Conservation (phyloP, 2,113 vertebrate genomes). For the Calidris pygmaea region DNA sequence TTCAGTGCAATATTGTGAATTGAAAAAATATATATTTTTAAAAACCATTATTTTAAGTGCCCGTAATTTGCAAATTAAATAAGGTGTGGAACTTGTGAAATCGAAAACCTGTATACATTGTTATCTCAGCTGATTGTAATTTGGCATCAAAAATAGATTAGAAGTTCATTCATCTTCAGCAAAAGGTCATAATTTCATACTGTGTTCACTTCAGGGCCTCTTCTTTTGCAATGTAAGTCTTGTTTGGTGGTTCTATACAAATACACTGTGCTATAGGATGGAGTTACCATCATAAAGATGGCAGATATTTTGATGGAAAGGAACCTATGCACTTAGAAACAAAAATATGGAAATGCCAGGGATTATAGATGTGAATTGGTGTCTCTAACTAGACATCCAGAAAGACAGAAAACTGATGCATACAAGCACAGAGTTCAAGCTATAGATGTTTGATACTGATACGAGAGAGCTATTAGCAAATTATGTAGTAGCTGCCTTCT, state of each 20-base stretch:
- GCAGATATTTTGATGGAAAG: not conserved
- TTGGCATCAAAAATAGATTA: not conserved
- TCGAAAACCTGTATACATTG: not conserved
- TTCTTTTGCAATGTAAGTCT: not conserved
- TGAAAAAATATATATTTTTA: not conserved
- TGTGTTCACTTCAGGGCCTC: not conserved
- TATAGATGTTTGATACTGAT: not conserved
- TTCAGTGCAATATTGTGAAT: not conserved
- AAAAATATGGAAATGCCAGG: not conserved
- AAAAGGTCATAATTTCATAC: not conserved
- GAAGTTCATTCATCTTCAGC: not conserved
- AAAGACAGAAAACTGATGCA: not conserved
- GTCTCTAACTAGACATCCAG: not conserved
- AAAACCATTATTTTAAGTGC: not conserved
- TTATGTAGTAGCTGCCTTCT: not conserved
- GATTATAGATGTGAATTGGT: rapidly evolving
- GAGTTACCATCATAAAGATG: not conserved
- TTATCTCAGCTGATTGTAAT: not conserved
- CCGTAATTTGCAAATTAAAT: not conserved
- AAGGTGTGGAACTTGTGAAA: not conserved
- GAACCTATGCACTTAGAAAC: not conserved
- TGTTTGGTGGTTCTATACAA: not conserved
- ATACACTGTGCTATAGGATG: not conserved
- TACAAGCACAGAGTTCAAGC: not conserved
- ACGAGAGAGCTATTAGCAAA: not conserved